phyloP scores from a whole-genome alignment of 64 coral and sea anemone genomes.

The Catalaphyllia jardinei region DNA sequence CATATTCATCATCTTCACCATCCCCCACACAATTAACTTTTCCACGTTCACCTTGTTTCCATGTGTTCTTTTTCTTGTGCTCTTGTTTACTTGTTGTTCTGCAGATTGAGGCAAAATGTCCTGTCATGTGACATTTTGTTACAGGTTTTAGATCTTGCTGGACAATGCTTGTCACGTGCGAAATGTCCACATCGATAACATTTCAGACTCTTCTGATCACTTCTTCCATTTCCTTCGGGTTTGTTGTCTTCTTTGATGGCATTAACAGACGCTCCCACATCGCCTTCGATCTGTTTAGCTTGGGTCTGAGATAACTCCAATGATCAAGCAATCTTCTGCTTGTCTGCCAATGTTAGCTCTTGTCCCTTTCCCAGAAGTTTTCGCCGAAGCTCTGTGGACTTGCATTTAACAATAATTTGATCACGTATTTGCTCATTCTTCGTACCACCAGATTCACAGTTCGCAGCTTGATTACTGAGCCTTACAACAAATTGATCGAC shows the following conservation, averaged over 20 bases:
- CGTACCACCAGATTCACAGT: constrained; percentile 40
- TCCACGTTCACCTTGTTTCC: not conserved
- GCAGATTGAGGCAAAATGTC: constrained; percentile 22
- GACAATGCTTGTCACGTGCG: not conserved
- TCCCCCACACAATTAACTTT: constrained; percentile 7
- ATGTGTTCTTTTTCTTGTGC: too few relatives aligned
- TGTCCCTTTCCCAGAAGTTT: constrained; percentile 11
- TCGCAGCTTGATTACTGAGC: constrained; percentile 15
- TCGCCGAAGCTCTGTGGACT: constrained; percentile 10
- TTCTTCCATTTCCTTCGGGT: too few relatives aligned
- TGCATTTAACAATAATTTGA: constrained; percentile 36
- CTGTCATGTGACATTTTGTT: not conserved
- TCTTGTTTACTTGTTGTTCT: not conserved
- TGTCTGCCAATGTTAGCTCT: not conserved
- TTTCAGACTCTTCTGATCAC: not conserved
- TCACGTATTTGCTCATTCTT: constrained; percentile 24
- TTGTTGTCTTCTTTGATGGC: constrained; percentile 1
- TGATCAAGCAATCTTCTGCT: constrained; percentile 2
- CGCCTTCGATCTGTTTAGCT: not conserved
- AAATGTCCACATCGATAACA: constrained; percentile 37
- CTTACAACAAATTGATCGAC: constrained; percentile 50
- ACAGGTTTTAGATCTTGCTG: constrained; percentile 6
- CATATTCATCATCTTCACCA: constrained; percentile 40
- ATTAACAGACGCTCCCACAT: not conserved
- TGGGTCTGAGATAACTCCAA: constrained; percentile 1